phyloP scores from a whole-genome alignment of 2,888 invertebrate species.

The Dryococelus australis region DNA sequence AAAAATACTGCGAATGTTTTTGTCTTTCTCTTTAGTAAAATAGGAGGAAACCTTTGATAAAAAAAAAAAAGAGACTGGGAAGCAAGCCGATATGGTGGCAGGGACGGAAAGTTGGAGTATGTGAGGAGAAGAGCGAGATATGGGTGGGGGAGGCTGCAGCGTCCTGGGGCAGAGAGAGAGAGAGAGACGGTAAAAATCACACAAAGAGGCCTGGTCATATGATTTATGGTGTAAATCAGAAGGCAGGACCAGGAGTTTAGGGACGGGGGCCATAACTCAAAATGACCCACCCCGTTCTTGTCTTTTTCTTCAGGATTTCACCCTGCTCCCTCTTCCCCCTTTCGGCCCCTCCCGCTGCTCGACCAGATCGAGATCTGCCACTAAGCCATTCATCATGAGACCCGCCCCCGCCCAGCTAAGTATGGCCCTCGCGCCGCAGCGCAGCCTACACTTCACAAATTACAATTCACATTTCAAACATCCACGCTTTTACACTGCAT shows the following conservation, averaged over 20 bases:
- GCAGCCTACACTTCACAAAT: background rate
- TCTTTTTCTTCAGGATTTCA: slow-evolving; percentile 18
- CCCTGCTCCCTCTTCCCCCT: slow-evolving; percentile 33
- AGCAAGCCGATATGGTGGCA: background rate
- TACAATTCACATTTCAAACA: no score
- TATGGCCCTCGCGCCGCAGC: background rate
- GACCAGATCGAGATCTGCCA: slow-evolving; percentile 38
- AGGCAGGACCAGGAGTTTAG: slow-evolving; percentile 37
- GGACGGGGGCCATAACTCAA: slow-evolving; percentile 39
- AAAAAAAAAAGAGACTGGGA: background rate
- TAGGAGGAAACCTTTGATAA: background rate
- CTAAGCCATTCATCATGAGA: slow-evolving; percentile 38
- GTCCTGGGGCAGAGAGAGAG: background rate
- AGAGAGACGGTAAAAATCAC: slow-evolving; percentile 16
- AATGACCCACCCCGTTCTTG: slow-evolving; percentile 38
- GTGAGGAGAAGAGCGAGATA: slow-evolving; percentile 12
- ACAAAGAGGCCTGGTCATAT: slow-evolving; percentile 34
- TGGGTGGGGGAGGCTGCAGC: background rate
- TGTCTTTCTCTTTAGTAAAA: slow-evolving; percentile 11
- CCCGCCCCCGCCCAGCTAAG: slow-evolving; percentile 22
- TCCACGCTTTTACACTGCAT: background rate
- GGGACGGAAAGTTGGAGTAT: slow-evolving; percentile 7
- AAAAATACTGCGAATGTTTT: background rate
- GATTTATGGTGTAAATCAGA: slow-evolving; percentile 43
- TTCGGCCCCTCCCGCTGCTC: slow-evolving; percentile 26